phyloP scores from a whole-genome alignment of 2,113 vertebrate species.

The Todiramphus chloris region DNA sequence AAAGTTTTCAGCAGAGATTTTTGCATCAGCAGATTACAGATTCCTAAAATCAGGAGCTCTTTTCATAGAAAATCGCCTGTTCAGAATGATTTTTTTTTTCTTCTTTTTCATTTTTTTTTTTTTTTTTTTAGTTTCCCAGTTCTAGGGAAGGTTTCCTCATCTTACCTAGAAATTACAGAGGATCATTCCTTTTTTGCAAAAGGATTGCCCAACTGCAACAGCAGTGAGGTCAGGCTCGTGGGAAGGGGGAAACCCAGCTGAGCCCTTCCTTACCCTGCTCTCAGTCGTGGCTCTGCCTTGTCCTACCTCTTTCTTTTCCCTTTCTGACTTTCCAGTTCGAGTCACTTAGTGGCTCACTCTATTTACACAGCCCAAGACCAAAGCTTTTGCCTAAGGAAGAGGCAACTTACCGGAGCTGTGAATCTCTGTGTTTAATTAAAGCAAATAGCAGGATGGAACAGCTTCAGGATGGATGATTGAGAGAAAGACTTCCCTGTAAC shows the following conservation, averaged over 20 bases:
- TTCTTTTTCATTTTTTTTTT: not conserved
- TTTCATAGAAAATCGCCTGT: not conserved
- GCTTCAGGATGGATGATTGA: not conserved
- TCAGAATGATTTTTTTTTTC: fast-evolving
- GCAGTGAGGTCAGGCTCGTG: fast-evolving
- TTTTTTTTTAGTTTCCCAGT: not conserved
- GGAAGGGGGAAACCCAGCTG: not conserved
- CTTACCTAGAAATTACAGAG: not conserved
- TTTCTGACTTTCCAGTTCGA: not conserved
- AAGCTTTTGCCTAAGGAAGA: not conserved
- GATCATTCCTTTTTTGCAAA: not conserved
- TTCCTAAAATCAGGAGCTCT: conserved; percentile 12
- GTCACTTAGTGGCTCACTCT: not conserved
- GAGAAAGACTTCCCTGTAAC: not conserved
- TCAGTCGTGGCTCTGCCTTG: fast-evolving
- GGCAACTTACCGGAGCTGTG: not conserved
- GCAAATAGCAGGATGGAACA: not conserved
- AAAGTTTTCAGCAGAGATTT: conserved; percentile 17
- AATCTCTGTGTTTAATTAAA: conserved; percentile 6
- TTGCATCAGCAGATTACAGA: not conserved
- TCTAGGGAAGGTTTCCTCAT: not conserved
- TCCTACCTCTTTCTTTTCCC: not conserved
- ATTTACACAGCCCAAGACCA: not conserved
- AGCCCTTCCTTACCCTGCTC: fast-evolving
- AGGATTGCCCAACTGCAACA: not conserved